These are phyloP conservation scores for Cydia strobilella DNA, from an alignment of 1,140 invertebrate species.

Conservation along the genomic window DNA sequence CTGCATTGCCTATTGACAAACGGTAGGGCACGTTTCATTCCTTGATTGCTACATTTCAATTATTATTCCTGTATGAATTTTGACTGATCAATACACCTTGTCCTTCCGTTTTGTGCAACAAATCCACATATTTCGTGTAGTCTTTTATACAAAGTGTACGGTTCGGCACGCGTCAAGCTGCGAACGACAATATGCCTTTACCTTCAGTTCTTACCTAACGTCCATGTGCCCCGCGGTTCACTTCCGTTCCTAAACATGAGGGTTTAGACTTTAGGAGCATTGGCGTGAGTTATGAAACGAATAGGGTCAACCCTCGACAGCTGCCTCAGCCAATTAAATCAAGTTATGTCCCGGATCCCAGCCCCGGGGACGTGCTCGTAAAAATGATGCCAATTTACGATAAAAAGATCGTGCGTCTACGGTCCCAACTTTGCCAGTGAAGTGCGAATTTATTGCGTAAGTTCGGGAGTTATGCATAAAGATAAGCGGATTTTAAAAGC, in stretches of 20 bases:
- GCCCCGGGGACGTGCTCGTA: slow-evolving; percentile 53
- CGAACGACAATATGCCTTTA: not conserved
- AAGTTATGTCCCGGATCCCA: slow-evolving; percentile 44
- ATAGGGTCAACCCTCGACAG: slow-evolving; percentile 2
- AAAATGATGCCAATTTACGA: slow-evolving; percentile 65
- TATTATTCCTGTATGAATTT: not conserved
- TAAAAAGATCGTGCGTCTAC: slow-evolving; percentile 52
- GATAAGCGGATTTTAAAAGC: slow-evolving; percentile 56
- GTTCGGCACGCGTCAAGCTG: not conserved
- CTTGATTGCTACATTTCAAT: not conserved
- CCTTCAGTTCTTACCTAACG: not conserved
- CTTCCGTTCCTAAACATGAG: not conserved
- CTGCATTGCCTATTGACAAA: not conserved
- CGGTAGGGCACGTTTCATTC: not conserved
- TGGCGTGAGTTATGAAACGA: not conserved
- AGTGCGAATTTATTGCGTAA: slow-evolving; percentile 60
- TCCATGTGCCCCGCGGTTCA: not conserved
- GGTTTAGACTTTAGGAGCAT: not conserved
- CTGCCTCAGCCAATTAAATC: slow-evolving; percentile 12
- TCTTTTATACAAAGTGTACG: not conserved
- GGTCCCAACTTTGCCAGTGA: slow-evolving; percentile 29
- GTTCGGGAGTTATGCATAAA: slow-evolving; percentile 52
- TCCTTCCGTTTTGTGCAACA: not conserved
- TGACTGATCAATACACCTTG: not conserved
- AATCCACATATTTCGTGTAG: not conserved